Evolutionary conservation across 2,113 vertebrate species (phyloP).

Genomic region (Paraplagusia blochii): DNA sequence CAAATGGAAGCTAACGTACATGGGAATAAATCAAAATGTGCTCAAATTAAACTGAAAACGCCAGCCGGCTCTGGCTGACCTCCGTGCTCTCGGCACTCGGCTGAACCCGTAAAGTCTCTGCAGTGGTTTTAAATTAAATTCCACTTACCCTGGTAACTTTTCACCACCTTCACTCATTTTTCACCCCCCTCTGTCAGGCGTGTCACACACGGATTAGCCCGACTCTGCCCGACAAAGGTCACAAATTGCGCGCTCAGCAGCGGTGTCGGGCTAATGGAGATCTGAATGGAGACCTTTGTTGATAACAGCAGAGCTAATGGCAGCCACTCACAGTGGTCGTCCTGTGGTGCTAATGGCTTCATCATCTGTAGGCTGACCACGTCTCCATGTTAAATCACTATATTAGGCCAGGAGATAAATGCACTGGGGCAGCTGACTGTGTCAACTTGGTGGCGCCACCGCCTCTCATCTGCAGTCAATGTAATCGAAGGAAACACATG

Average conservation of each 20-base stretch:
- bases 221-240: constrained; percentile 45
- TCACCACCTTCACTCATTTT: constrained; percentile 13
- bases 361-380: constrained; percentile 68
- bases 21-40: constrained; percentile 7
- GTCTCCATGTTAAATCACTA: constrained; percentile 59
- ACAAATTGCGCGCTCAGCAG: constrained; percentile 49
- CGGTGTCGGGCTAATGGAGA: constrained; percentile 53
- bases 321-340: constrained; percentile 59
- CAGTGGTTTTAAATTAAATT: constrained; percentile 1
- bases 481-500: constrained; percentile 35
- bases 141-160: constrained; percentile 2
- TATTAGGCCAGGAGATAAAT: constrained; percentile 58
- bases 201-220: constrained; percentile 27
- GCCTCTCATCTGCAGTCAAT: constrained; percentile 34
- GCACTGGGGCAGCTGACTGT: constrained; percentile 18
- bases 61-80: neutral
- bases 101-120: neutral
- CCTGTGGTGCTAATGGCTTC: constrained; percentile 63
- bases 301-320: constrained; percentile 46
- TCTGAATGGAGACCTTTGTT: constrained; percentile 69
- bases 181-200: constrained; percentile 13
- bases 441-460: constrained; percentile 38
- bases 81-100: neutral
- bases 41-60: constrained; percentile 13
- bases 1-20: neutral